Percentiles rank a stretch among this genome's conserved stretches.
phyloP scores from a whole-genome alignment of 2,797 vertebrate genomes.

The Eupleurogrammus muticus region DNA sequence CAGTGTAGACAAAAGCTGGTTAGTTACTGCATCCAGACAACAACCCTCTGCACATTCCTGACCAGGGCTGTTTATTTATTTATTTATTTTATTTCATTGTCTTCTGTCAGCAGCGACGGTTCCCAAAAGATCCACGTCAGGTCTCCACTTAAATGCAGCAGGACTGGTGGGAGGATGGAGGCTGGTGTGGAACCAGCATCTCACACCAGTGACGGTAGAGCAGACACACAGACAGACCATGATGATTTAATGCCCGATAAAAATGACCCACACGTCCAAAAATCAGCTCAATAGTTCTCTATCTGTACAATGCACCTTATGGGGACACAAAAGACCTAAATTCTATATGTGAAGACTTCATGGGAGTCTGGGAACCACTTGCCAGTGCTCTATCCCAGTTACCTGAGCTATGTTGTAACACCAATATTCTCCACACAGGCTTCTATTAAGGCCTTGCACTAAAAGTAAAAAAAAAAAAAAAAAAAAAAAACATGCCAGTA shows the following conservation, averaged over 20 bases:
- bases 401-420: slow-evolving; percentile 75
- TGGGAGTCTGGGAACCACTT: slow-evolving; percentile 59
- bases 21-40: slow-evolving; percentile 48
- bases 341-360: slow-evolving; percentile 43
- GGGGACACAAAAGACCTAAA: slow-evolving; percentile 27
- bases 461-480: too few relatives aligned
- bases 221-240: slow-evolving; percentile 60
- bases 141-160: slow-evolving; percentile 40
- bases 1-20: slow-evolving; percentile 74
- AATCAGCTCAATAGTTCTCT: slow-evolving; percentile 37
- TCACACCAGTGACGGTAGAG: slow-evolving; percentile 38
- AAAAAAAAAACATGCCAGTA: slow-evolving; percentile 27
- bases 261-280: slow-evolving; percentile 44
- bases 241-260: slow-evolving; percentile 67
- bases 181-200: slow-evolving; percentile 17
- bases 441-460: slow-evolving; percentile 57
- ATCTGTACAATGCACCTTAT: slow-evolving; percentile 53
- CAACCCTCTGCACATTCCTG: slow-evolving; percentile 34
- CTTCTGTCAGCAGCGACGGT: slow-evolving; percentile 48
- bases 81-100: neutral
- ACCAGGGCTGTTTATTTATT: slow-evolving; percentile 11
- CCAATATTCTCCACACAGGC: slow-evolving; percentile 58
- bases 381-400: slow-evolving; percentile 61
- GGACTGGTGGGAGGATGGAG: slow-evolving; percentile 24
- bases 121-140: slow-evolving; percentile 31